A percentile compares a stretch with the other conserved stretches of the same genome.
These are phyloP conservation scores for Petrolisthes cinctipes DNA, from an alignment of 2,888 invertebrate species.

Conservation along the genomic window DNA sequence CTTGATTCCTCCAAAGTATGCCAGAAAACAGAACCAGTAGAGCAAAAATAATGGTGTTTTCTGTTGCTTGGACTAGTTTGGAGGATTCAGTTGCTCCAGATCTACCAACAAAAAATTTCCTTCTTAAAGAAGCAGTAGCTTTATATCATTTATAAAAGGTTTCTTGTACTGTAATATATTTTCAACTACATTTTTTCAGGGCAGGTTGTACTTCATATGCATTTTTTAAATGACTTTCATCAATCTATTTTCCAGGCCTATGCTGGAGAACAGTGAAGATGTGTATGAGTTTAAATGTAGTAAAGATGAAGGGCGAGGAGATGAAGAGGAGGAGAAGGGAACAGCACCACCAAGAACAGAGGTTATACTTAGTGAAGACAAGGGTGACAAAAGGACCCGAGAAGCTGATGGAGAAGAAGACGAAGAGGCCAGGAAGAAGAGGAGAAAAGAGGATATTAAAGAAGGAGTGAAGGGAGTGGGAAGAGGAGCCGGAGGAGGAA, in stretches of 20 bases:
- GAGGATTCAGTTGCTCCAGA: too few relatives aligned
- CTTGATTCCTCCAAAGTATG: too few relatives aligned
- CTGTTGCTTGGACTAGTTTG: too few relatives aligned
- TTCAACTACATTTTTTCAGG: neutral
- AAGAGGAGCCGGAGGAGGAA: slow-evolving; percentile 57
- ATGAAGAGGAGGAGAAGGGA: slow-evolving; percentile 64
- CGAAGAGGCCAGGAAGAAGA: slow-evolving; percentile 60
- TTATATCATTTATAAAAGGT: neutral
- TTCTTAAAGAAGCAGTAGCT: neutral
- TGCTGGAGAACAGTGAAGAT: slow-evolving; percentile 70
- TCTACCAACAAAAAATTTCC: too few relatives aligned
- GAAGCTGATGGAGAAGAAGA: slow-evolving; percentile 57
- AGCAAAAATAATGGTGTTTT: too few relatives aligned
- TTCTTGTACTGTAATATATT: neutral
- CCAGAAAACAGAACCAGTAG: too few relatives aligned
- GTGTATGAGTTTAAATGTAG: slow-evolving; percentile 76
- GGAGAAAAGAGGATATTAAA: slow-evolving; percentile 52
- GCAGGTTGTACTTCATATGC: neutral
- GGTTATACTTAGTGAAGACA: slow-evolving; percentile 69
- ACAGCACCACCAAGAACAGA: slow-evolving; percentile 68
- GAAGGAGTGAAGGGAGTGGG: slow-evolving; percentile 59
- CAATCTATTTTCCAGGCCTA: slow-evolving; percentile 29
- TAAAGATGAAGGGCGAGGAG: slow-evolving; percentile 71
- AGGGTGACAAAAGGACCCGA: slow-evolving; percentile 66
- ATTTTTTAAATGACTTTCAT: neutral